These are phyloP conservation scores for Hippotragus niger DNA, from an alignment of 2,113 vertebrate species.

Conservation along the genomic window DNA sequence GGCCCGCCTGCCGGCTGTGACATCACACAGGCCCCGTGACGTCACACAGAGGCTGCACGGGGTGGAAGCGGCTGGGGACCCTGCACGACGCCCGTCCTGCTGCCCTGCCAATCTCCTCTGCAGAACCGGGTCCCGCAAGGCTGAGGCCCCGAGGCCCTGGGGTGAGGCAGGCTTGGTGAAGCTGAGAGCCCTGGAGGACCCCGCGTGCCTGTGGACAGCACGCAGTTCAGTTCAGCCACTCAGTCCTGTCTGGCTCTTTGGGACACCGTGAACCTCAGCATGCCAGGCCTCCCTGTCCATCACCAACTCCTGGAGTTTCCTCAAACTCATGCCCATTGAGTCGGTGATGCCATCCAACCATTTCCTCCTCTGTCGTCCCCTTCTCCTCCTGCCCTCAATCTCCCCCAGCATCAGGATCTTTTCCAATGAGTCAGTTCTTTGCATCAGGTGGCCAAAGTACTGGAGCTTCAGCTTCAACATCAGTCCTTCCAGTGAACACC, in stretches of 20 bases:
- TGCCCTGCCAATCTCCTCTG: neutral
- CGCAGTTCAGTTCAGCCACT: neutral
- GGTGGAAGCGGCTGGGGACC: neutral
- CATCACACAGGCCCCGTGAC: slow-evolving; percentile 1
- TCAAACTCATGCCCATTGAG: neutral
- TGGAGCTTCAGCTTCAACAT: neutral
- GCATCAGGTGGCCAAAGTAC: neutral
- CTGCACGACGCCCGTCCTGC: rapidly evolving
- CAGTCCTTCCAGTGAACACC: neutral
- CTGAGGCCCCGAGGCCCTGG: neutral
- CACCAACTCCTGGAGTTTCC: neutral
- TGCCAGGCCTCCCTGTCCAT: neutral
- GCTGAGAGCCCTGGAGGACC: neutral
- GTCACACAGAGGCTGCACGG: neutral
- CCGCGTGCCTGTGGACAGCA: neutral
- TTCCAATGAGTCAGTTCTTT: neutral
- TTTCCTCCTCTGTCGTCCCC: neutral
- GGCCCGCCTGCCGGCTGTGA: neutral
- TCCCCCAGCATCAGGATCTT: neutral
- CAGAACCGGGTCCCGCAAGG: rapidly evolving
- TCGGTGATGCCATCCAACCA: neutral
- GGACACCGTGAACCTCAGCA: neutral
- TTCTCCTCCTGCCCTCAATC: neutral
- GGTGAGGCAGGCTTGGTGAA: neutral
- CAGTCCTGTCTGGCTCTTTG: neutral